These are phyloP conservation scores for Python bivittatus DNA, from an alignment of 2,113 vertebrate genomes.

Conservation along the genomic window DNA sequence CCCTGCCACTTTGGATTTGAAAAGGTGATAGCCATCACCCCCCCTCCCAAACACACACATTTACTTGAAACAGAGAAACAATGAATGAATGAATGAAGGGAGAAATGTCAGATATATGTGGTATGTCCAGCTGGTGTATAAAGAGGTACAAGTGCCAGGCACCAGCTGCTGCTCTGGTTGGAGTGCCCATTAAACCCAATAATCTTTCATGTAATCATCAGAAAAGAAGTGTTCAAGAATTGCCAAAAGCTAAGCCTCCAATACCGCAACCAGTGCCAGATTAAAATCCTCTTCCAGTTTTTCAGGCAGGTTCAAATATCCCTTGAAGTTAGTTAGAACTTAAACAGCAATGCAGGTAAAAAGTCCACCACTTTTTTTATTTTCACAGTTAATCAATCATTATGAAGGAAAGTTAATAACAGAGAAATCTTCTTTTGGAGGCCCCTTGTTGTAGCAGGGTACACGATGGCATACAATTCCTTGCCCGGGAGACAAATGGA, in stretches of 20 bases:
- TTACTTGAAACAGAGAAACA: neutral
- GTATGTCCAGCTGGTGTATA: neutral
- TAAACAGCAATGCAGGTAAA: neutral
- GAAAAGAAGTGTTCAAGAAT: conserved; percentile 15
- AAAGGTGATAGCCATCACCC: neutral
- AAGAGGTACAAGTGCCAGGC: neutral
- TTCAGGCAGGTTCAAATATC: neutral
- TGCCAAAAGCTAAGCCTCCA: conserved; percentile 16
- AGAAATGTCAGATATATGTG: neutral
- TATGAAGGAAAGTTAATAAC: conserved; percentile 4
- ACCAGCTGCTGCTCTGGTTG: conserved; percentile 36
- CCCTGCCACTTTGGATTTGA: neutral
- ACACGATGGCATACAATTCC: neutral
- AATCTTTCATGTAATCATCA: conserved; percentile 4
- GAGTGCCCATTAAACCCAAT: conserved; percentile 33
- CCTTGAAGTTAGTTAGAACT: neutral
- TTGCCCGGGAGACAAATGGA: neutral
- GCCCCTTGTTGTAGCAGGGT: neutral
- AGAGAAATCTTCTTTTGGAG: neutral
- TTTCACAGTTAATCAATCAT: neutral
- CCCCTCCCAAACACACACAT: too few relatives aligned
- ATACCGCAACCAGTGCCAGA: neutral
- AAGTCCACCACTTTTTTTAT: neutral
- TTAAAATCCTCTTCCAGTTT: conserved; percentile 29
- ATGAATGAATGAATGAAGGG: neutral